Base-by-base conservation (phyloP, 2,113 vertebrate genomes). In the Porphyrio hochstetteri region DNA sequence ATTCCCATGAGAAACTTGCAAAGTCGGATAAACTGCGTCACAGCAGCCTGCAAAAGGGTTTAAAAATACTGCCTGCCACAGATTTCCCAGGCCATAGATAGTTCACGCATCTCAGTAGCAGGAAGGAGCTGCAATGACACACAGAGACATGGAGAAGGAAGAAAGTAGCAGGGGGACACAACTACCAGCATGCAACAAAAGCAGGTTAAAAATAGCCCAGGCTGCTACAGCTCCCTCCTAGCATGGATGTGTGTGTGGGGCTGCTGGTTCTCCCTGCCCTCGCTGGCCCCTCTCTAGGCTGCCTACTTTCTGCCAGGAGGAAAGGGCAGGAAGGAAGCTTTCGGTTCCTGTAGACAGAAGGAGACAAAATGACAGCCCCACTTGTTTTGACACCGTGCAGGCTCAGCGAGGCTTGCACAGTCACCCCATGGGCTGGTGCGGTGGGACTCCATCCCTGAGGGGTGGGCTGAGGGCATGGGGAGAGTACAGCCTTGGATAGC, bases 1-100 rank as follows among this genome's bases (percentile, higher is more conserved):
- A 97, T 98, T 98, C 99, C 98, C 98, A 98, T 96, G 98, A 98
- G 98, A 98, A 99, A 98, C 94, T 97, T 28, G 29, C 79, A 36
- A 65, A 79, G 56, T 88, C 8, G 61, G 96, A 77, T 80, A 82
- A 92, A 96, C 93, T 94, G 93, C 82, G 83, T 98, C 98, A 98
- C 89, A 56, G 79, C 86, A 74, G 95, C 91, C 77, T 96, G 96
- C 87, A 92, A 92, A 96, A 53, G 11, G 90, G 95, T 96, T 98
- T 98, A 96, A 97, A 98, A 98, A 98, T 97, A 97, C 94, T n/a
- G 93, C 95, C 96, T 96, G 92, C 53, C 44, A 16, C 94, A 96
- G 96, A 98, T 96, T 98, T 98, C 98, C 98, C 98, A 98, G 97
- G 97, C 97, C 98, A 97, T 96, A 97, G 98, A 98, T 98, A 98